A percentile compares a stretch with the other conserved stretches of the same genome.
Conservation (phyloP, 2,113 vertebrate genomes). For the Isurus oxyrinchus region DNA sequence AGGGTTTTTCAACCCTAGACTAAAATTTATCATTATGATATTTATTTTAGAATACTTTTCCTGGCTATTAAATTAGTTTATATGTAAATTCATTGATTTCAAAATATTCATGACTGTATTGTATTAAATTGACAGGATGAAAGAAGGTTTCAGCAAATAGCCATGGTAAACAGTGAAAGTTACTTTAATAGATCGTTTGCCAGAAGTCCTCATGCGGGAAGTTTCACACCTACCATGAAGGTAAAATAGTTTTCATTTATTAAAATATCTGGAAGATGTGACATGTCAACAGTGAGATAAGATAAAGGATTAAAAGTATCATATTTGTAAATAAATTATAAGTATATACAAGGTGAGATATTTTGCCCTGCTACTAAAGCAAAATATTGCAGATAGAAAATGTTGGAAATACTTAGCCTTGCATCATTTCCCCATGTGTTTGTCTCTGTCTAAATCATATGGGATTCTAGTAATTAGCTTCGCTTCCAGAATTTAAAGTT, state of each 20-base stretch:
- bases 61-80: neutral
- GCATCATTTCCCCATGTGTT: too few relatives aligned
- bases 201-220: constrained; percentile 68
- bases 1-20: neutral
- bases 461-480: neutral
- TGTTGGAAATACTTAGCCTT: too few relatives aligned
- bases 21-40: neutral
- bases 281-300: neutral
- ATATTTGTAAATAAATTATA: neutral
- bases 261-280: neutral
- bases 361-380: neutral
- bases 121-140: constrained; percentile 66
- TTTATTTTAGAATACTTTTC: neutral
- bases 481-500: neutral
- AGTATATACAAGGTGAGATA: neutral
- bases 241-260: constrained; percentile 53
- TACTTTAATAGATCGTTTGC: constrained; percentile 71
- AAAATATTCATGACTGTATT: constrained; percentile 33
- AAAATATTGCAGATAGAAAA: too few relatives aligned
- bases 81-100: neutral
- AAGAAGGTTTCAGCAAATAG: constrained; percentile 71
- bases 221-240: constrained; percentile 76
- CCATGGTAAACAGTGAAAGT: constrained; percentile 59
- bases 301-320: neutral
- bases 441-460: neutral